phyloP scores from a whole-genome alignment of 2,888 invertebrate species.

The Philhelius pedissequus region DNA sequence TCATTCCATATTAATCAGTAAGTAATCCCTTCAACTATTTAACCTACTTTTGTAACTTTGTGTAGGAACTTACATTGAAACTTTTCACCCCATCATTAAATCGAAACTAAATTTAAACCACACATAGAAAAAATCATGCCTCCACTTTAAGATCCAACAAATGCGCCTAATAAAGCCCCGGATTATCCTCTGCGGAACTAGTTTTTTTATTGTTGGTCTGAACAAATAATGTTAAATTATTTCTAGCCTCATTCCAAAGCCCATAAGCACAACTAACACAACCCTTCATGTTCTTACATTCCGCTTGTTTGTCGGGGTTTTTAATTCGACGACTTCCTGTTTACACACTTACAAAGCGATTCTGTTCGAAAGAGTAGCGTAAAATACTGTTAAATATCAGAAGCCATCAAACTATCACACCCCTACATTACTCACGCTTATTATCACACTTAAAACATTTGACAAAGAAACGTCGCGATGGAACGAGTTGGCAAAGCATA shows the following conservation, averaged over 20 bases:
- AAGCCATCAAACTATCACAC: constrained; percentile 1
- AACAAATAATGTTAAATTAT: not conserved
- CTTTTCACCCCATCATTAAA: not conserved
- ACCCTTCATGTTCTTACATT: not conserved
- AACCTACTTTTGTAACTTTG: not conserved
- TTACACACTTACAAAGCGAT: not conserved
- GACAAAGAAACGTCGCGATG: not conserved
- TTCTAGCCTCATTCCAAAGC: not conserved
- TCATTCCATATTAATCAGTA: not conserved
- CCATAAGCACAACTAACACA: not conserved
- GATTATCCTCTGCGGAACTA: not conserved
- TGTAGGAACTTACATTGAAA: not conserved
- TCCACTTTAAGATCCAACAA: not conserved
- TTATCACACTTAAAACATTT: constrained; percentile 2
- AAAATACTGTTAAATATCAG: not conserved
- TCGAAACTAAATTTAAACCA: not conserved
- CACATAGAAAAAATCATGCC: not conserved
- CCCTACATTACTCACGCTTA: not conserved
- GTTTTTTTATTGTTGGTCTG: not conserved
- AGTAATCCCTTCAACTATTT: not conserved
- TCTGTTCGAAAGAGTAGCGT: not conserved
- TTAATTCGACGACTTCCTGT: not conserved
- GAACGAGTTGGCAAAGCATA: not conserved
- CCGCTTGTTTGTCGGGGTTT: not conserved
- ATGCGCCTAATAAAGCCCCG: not conserved